Base-by-base conservation (phyloP, 1,140 invertebrate species). In the Phymastichus coffea region DNA sequence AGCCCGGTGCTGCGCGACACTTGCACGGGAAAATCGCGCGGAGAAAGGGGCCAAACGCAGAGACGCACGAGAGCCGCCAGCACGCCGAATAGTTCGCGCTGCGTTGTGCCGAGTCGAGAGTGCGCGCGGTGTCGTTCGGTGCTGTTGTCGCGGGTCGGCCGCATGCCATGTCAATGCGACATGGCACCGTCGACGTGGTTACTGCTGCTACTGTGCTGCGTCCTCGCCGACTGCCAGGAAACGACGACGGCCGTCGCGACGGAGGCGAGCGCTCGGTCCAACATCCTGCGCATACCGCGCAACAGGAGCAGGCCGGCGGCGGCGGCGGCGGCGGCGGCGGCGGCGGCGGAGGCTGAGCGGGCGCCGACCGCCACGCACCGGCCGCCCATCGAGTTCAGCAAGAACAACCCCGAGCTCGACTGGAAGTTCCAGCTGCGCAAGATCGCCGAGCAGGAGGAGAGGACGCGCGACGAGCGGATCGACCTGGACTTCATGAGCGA, bases 331-430 rank as follows among this genome's bases (percentile, higher is more conserved):
- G 41, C 35, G 22, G n/a, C 38, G 12, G 28, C 35, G 4, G 37
- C 41, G 6, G 15, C 41, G 17, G 14, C 17, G 20, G 41, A 17
- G n/a, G n/a, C n/a, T n/a, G n/a, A 10, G 7, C 17, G 6, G 14
- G 41, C 15, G 19, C 12, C 33, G 41, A 44, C 17, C 10, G 12
- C 6, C 6, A 14, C 7, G 30, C 7, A 14, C 6, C 57, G 62
- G 4, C n/a, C n/a, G n/a, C 25, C 69, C 6, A 43, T 73, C 4
- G 54, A 46, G 8, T 78, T 75, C 38, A 73, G 73, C 49, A 78
- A 74, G 33, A 78, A 78, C 52, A 80, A 80, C 59, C 74, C 75
- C 1, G 78, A 79, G 37, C 64, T 75, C 1, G 77, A 79, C 44
- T 80, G 78, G 78, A 75, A 71, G 48, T 73, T 67, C 33, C 66